Evolutionary conservation across 2,888 invertebrate species (phyloP).

Genomic region (Salpingus planirostris): DNA sequence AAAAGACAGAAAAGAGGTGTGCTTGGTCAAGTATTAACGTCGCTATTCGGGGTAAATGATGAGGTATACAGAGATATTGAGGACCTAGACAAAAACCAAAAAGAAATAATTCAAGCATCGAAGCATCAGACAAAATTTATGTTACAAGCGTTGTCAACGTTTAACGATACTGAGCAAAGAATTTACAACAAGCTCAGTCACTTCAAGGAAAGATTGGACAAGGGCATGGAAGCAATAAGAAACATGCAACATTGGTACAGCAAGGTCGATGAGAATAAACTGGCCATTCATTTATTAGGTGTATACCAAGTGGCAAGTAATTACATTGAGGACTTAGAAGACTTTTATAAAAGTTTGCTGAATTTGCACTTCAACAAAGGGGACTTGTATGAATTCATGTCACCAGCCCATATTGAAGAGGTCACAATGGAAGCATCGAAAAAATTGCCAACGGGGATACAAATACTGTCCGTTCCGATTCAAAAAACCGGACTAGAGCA

Average conservation of each 20-base stretch:
- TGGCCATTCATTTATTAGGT: no score
- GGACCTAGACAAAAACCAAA: conserved; percentile 5
- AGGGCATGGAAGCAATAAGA: conserved; percentile 3
- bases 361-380: conserved; percentile 1
- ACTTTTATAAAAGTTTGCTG: not conserved
- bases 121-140: no score
- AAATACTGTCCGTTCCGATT: no score
- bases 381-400: conserved; percentile 1
- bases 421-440: no score
- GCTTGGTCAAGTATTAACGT: conserved; percentile 4
- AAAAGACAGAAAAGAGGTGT: conserved; percentile 3
- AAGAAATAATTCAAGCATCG: conserved; percentile 3
- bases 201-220: conserved; percentile 1
- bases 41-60: conserved; percentile 7
- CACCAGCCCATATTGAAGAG: conserved; percentile 1
- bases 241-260: conserved; percentile 6
- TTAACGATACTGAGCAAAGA: conserved; percentile 5
- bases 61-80: conserved; percentile 7
- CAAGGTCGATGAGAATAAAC: conserved; percentile 1
- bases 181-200: conserved; percentile 1
- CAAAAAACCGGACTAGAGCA: no score
- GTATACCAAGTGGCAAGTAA: conserved; percentile 3
- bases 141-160: no score
- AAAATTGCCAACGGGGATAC: no score
- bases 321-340: conserved; percentile 3